These are phyloP conservation scores for Apodemia zela DNA, from an alignment of 2,888 invertebrate genomes.

Conservation along the genomic window DNA sequence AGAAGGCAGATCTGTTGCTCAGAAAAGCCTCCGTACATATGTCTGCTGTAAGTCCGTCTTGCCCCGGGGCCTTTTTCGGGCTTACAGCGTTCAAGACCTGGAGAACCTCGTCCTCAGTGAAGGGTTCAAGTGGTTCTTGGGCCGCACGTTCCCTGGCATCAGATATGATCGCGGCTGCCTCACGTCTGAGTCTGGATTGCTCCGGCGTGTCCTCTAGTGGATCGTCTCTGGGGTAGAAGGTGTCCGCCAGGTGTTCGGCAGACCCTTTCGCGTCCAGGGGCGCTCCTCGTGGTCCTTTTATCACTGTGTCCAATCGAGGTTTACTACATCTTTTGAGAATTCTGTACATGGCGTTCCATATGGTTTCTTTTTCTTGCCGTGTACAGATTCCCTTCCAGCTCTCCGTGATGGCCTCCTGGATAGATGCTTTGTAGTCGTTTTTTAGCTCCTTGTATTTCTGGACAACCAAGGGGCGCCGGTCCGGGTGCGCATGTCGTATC, in stretches of 20 bases:
- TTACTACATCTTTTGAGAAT: background rate
- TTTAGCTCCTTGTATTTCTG: background rate
- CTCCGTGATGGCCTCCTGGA: background rate
- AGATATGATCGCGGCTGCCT: too few relatives aligned
- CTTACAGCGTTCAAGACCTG: conserved; percentile 10
- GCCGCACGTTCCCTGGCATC: background rate
- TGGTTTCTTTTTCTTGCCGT: background rate
- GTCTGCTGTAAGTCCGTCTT: conserved; percentile 26
- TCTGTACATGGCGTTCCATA: background rate
- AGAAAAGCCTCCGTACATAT: conserved; percentile 18
- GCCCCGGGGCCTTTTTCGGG: conserved; percentile 27
- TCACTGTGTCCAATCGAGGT: background rate
- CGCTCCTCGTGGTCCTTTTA: too few relatives aligned
- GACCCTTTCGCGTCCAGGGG: too few relatives aligned
- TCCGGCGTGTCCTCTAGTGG: background rate
- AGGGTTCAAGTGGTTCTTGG: background rate
- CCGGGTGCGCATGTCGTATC: background rate
- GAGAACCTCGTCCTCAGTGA: background rate
- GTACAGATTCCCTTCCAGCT: background rate
- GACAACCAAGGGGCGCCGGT: background rate
- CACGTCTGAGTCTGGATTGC: background rate
- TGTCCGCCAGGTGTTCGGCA: too few relatives aligned
- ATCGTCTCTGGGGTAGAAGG: too few relatives aligned
- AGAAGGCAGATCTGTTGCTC: rapidly evolving
- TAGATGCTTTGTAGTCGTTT: background rate